Conservation (phyloP, 2,113 vertebrate species). For the Gnathochromis pfefferi region DNA sequence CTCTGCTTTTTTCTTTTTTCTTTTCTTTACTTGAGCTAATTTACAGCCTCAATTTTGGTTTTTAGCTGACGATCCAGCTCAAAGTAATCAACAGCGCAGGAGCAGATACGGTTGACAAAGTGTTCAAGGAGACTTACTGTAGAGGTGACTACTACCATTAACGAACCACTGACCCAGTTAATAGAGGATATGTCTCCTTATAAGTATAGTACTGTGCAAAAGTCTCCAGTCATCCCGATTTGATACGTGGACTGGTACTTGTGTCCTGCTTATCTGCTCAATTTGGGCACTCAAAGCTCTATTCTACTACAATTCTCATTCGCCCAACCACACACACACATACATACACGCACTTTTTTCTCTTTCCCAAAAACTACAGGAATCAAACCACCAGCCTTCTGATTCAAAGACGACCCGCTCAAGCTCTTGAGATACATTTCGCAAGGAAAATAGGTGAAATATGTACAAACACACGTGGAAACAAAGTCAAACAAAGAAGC, state of each 20-base stretch:
- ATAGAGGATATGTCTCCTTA: background rate
- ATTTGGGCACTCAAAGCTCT: background rate
- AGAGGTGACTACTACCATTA: background rate
- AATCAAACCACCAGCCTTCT: background rate
- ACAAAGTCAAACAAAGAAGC: background rate
- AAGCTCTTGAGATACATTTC: background rate
- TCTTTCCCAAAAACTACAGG: background rate
- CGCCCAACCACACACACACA: background rate
- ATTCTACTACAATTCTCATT: background rate
- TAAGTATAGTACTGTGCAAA: background rate
- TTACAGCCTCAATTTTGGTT: background rate
- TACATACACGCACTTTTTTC: background rate
- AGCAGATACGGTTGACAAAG: background rate
- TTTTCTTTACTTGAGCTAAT: background rate
- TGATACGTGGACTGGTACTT: background rate
- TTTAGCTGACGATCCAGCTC: background rate
- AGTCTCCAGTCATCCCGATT: background rate
- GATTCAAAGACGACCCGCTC: rapidly evolving
- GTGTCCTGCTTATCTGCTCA: background rate
- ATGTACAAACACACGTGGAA: background rate
- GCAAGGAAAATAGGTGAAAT: background rate
- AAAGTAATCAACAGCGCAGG: background rate
- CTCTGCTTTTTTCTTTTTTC: background rate
- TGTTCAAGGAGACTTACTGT: background rate
- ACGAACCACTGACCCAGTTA: background rate